A percentile compares a stretch with the other conserved stretches of the same genome.
Conservation (phyloP, 2,888 invertebrate species). For the Actias luna region DNA sequence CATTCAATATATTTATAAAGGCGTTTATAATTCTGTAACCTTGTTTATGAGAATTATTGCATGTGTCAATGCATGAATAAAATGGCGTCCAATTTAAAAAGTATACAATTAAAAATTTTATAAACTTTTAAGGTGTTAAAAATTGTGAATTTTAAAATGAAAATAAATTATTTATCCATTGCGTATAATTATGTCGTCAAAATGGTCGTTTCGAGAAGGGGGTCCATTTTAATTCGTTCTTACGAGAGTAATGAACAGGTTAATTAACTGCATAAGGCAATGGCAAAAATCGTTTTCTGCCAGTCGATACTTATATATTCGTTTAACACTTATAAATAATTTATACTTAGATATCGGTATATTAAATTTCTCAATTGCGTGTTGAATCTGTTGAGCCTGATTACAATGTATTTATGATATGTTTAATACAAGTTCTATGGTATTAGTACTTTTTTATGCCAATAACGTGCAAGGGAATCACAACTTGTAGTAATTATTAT, state of each 20-base stretch:
- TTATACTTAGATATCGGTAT: not conserved
- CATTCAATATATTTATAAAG: not conserved
- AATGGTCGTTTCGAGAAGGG: slow-evolving; percentile 10
- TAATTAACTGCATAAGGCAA: not conserved
- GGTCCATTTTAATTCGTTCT: slow-evolving; percentile 10
- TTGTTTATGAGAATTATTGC: slow-evolving; percentile 22
- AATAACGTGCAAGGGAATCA: not conserved
- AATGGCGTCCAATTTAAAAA: slow-evolving; percentile 13
- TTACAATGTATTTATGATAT: not conserved
- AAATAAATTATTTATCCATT: slow-evolving; percentile 9
- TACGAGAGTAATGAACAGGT: slow-evolving; percentile 13
- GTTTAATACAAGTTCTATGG: not conserved
- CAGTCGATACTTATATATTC: not conserved
- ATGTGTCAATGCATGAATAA: slow-evolving; percentile 22
- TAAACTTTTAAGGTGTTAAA: not conserved
- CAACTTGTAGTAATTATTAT: not conserved
- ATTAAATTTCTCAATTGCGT: not conserved
- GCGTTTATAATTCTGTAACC: slow-evolving; percentile 15
- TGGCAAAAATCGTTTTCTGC: not conserved
- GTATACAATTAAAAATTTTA: slow-evolving; percentile 7
- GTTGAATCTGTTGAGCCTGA: not conserved
- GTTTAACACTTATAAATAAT: not conserved
- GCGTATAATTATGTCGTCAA: slow-evolving; percentile 18
- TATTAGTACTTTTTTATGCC: not conserved
- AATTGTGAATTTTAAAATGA: not conserved